Evolutionary conservation across 2,888 invertebrate genomes (phyloP).

Genomic region (Yponomeuta evonymella): DNA sequence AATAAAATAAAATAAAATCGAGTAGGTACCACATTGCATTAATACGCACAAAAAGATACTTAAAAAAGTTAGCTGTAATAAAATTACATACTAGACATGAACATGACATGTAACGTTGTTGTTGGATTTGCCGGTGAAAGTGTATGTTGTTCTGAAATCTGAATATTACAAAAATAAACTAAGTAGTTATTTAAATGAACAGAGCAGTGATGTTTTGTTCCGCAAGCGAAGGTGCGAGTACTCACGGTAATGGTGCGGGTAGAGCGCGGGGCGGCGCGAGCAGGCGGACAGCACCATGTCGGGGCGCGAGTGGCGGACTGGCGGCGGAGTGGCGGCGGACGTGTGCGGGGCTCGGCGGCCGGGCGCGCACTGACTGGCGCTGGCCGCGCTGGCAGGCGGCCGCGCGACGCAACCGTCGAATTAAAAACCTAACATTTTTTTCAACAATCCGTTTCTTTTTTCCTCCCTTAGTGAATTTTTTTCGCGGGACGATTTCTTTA

Average conservation of each 20-base stretch:
- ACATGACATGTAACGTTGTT: too few species aligned
- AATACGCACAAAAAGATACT: too few species aligned
- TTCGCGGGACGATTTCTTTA: conserved; percentile 67
- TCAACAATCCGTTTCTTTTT: conserved; percentile 71
- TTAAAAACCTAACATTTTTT: conserved; percentile 67
- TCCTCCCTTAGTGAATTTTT: conserved; percentile 75
- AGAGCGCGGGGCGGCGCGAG: conserved; percentile 60
- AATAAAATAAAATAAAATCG: too few species aligned
- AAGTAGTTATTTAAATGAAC: too few species aligned
- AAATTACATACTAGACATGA: too few species aligned
- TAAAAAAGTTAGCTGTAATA: too few species aligned
- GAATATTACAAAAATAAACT: too few species aligned
- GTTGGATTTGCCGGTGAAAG: too few species aligned
- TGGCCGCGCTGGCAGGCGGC: conserved; percentile 17
- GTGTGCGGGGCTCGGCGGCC: conserved; percentile 22
- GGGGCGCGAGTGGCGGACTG: conserved; percentile 3
- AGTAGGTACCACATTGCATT: too few species aligned
- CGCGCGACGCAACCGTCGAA: conserved; percentile 47
- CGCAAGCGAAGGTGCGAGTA: conserved; percentile 23
- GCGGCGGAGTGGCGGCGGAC: conserved; percentile 14
- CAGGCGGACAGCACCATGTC: conserved; percentile 63
- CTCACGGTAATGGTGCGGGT: conserved; percentile 55
- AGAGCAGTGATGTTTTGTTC: too few species aligned
- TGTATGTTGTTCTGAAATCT: too few species aligned
- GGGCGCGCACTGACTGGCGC: conserved; percentile 19